Evolutionary conservation across 2,888 invertebrate species (phyloP).

Genomic region (Hymenopus coronatus): DNA sequence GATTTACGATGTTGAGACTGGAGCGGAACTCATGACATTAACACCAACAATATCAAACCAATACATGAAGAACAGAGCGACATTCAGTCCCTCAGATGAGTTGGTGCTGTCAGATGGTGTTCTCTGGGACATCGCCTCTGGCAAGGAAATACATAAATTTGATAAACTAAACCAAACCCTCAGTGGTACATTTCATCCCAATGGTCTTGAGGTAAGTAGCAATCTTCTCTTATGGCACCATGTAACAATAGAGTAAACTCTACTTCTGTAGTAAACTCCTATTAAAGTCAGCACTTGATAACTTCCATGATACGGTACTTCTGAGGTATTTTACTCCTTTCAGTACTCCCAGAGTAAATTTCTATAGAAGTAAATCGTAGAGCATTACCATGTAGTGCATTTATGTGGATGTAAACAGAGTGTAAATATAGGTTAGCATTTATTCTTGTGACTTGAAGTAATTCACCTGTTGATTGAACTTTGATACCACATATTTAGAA

Average conservation of each 20-base stretch:
- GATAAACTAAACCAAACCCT: slow-evolving; percentile 95
- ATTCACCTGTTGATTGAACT: no score
- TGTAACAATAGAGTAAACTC: not conserved
- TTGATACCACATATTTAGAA: no score
- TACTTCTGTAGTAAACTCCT: no score
- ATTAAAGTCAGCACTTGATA: no score
- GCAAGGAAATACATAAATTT: slow-evolving; percentile 90
- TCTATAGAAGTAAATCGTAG: no score
- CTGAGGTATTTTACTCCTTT: no score
- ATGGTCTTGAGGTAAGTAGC: slow-evolving; percentile 76
- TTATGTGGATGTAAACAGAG: no score
- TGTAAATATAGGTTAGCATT: no score
- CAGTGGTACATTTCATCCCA: slow-evolving; percentile 95
- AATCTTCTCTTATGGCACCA: not conserved
- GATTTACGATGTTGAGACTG: slow-evolving; percentile 86
- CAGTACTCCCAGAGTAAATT: no score
- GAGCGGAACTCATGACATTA: slow-evolving; percentile 68
- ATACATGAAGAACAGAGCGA: slow-evolving; percentile 90
- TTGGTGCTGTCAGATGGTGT: slow-evolving; percentile 94
- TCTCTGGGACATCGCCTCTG: slow-evolving; percentile 86
- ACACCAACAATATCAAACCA: slow-evolving; percentile 83
- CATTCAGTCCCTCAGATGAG: slow-evolving; percentile 91
- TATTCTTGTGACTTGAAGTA: no score
- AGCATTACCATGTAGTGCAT: no score
- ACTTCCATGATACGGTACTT: no score